Evolutionary conservation across 2,113 vertebrate genomes (phyloP), one percentile per base, ranked within the genome.

Genomic region (Atractosteus spatula): DNA sequence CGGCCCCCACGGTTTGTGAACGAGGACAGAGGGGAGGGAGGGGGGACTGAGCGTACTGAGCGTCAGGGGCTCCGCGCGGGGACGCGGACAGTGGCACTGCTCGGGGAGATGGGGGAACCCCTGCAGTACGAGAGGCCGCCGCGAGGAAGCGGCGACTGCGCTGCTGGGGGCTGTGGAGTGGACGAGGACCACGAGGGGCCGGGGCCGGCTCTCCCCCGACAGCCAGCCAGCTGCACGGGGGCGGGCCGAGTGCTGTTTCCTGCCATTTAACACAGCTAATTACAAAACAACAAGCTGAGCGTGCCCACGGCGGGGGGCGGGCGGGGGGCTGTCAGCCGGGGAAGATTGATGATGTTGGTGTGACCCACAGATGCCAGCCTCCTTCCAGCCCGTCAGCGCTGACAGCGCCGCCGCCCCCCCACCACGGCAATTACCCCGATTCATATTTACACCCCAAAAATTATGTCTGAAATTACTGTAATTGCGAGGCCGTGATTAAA

Each of bases 281-380:
- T 93, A 91, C 91, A 92, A 91, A 92, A 92, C 89, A 93, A 93
- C 92, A 90, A 86, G 83, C 88, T 86, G 66, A 77, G 88, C 91
- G 89, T 90, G 89, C 82, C 87, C 89, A 88, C 83, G 12, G 83
- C 80, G 44, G 86, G 85, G 80, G 80, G 83, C 77, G 12, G 69
- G 66, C 41, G 80, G 80, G 81, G 75, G 76, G 83, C 74, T 92
- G 91, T 92, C 92, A 90, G 77, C 13, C 71, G 61, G 67, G 72
- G 72, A 89, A 92, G 92, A 93, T 93, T 91, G 91, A 93, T 93
- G 91, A 92, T 93, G 92, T 92, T 92, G 71, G 90, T 92, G 88
- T 91, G 91, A 93, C 91, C 92, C 69, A 74, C 73, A 78, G 89
- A 89, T 88, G 76, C 82, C 84, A 80, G 87, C 83, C 89, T 29